Evolutionary conservation across 2,113 vertebrate genomes (phyloP).

Genomic region (Turnix velox): DNA sequence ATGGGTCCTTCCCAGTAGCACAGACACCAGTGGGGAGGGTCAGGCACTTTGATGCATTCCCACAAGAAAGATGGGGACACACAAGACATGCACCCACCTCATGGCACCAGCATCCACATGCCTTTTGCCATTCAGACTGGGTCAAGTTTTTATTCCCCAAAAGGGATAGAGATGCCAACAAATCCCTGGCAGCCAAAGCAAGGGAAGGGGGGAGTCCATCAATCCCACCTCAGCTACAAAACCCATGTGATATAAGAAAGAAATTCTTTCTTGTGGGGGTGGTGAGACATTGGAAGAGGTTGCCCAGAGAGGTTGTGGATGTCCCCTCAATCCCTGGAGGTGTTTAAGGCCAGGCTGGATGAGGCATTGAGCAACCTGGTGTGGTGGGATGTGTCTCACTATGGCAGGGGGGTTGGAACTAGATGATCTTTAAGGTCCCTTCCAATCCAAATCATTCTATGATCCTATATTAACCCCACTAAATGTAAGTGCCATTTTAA

Average conservation of each 20-base stretch:
- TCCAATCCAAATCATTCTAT: too few relatives aligned
- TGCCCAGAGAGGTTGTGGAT: too few relatives aligned
- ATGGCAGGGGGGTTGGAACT: too few relatives aligned
- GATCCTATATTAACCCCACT: not conserved
- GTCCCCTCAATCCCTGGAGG: too few relatives aligned
- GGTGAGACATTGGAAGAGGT: too few relatives aligned
- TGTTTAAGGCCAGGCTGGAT: too few relatives aligned
- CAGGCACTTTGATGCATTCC: fast-evolving
- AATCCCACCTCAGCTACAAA: not conserved
- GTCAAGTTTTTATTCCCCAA: not conserved
- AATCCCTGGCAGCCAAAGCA: not conserved
- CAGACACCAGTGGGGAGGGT: too few relatives aligned
- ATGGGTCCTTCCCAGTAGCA: not conserved
- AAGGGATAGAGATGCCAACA: not conserved
- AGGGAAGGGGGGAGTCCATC: not conserved
- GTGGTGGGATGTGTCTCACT: too few relatives aligned
- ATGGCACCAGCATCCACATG: not conserved
- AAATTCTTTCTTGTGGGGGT: too few relatives aligned
- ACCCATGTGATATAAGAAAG: too few relatives aligned
- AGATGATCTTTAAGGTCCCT: too few relatives aligned
- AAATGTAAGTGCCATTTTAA: not conserved
- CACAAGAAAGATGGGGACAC: not conserved
- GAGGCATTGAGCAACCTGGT: too few relatives aligned
- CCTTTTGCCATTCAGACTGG: not conserved
- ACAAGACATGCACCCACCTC: fast-evolving